These are phyloP conservation scores for Luehdorfia chinensis DNA, from an alignment of 1,140 invertebrate species.

Conservation along the genomic window DNA sequence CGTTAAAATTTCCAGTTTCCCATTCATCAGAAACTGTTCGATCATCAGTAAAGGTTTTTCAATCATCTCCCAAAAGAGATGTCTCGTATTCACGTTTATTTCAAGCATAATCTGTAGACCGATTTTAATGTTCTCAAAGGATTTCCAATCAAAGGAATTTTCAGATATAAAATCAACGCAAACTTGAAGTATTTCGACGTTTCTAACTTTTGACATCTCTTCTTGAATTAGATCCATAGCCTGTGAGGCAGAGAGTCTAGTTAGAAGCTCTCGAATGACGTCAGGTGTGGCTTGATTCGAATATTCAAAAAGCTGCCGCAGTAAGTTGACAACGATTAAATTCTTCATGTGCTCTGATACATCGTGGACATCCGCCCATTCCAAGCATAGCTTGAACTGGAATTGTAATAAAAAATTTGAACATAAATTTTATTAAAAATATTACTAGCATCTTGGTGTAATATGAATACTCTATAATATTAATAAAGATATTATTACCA, in stretches of 20 bases:
- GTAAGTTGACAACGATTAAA: slow-evolving; percentile 56
- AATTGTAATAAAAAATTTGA: slow-evolving; percentile 31
- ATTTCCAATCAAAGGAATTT: slow-evolving; percentile 64
- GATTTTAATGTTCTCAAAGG: slow-evolving; percentile 77
- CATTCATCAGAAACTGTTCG: slow-evolving; percentile 87
- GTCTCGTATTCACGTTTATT: slow-evolving; percentile 75
- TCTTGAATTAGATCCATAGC: slow-evolving; percentile 79
- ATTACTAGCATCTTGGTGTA: too few species aligned
- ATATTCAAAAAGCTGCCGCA: slow-evolving; percentile 65
- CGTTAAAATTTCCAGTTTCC: slow-evolving; percentile 81
- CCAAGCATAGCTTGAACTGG: slow-evolving; percentile 79
- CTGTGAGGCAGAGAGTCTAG: slow-evolving; percentile 72
- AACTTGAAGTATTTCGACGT: slow-evolving; percentile 80
- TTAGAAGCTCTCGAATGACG: slow-evolving; percentile 68
- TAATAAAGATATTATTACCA: too few species aligned
- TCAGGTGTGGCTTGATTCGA: slow-evolving; percentile 52
- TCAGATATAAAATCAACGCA: slow-evolving; percentile 79
- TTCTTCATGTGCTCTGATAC: slow-evolving; percentile 71
- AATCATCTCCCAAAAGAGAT: slow-evolving; percentile 80
- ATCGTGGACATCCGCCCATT: slow-evolving; percentile 79
- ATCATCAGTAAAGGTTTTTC: slow-evolving; percentile 83
- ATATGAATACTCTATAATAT: too few species aligned
- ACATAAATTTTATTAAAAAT: too few species aligned
- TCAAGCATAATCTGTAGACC: slow-evolving; percentile 80
- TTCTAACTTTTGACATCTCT: slow-evolving; percentile 80